Evolutionary conservation across 2,888 invertebrate species (phyloP).

Genomic region (Deilephila elpenor): DNA sequence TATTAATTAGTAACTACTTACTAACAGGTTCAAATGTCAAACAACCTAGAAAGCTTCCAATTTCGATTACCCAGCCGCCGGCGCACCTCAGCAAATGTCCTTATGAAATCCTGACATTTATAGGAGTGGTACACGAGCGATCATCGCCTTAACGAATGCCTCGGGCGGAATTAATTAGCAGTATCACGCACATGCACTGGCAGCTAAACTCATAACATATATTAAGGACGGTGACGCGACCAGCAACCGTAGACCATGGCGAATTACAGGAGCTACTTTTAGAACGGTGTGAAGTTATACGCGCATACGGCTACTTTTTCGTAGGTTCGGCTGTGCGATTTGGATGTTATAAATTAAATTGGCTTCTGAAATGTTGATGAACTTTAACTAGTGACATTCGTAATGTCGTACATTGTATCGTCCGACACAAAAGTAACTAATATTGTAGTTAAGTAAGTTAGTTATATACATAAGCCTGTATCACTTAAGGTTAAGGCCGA

Average conservation of each 20-base stretch:
- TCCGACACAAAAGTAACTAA: too few relatives aligned
- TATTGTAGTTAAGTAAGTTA: too few relatives aligned
- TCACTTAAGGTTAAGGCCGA: too few relatives aligned
- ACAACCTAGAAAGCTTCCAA: constrained; percentile 7
- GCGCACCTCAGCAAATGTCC: not conserved
- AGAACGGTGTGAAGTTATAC: not conserved
- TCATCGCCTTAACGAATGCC: constrained; percentile 33
- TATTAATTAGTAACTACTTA: not conserved
- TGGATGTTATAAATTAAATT: not conserved
- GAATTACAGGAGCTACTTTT: constrained; percentile 22
- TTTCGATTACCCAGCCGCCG: constrained; percentile 1
- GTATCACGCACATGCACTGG: constrained; percentile 48
- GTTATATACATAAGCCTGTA: too few relatives aligned
- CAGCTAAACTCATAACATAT: constrained; percentile 61
- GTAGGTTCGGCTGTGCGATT: not conserved
- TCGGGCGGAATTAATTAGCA: constrained; percentile 37
- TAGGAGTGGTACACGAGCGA: constrained; percentile 11
- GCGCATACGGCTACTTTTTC: not conserved
- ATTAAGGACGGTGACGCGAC: constrained; percentile 42
- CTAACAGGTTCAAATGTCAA: not conserved
- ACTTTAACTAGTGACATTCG: not conserved
- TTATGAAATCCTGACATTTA: constrained; percentile 21
- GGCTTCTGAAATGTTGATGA: not conserved
- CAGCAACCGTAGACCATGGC: not conserved
- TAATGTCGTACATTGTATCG: not conserved